Evolutionary conservation across 2,797 vertebrate species (phyloP).

Genomic region (Protonibea diacanthus): DNA sequence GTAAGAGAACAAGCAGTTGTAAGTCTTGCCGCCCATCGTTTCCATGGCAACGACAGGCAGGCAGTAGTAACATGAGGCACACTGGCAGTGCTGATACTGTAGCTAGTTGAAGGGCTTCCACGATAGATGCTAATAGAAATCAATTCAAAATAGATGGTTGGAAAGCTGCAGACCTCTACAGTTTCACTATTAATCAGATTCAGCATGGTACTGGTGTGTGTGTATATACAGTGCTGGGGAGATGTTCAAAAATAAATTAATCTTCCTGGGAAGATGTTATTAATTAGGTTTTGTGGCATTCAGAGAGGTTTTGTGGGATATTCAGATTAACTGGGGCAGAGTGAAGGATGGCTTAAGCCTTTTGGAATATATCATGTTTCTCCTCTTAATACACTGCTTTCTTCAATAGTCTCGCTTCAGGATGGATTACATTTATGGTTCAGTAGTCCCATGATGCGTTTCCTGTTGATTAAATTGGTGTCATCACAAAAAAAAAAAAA

Average conservation of each 20-base stretch:
- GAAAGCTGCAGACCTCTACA: conserved; percentile 16
- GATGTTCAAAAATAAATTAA: conserved; percentile 47
- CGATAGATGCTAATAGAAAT: conserved; percentile 26
- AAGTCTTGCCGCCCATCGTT: conserved; percentile 44
- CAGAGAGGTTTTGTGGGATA: conserved; percentile 39
- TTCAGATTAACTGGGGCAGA: conserved; percentile 44
- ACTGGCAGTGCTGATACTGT: conserved; percentile 13
- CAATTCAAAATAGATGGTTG: conserved; percentile 23
- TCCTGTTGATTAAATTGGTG: conserved; percentile 35
- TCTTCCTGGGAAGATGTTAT: conserved; percentile 48
- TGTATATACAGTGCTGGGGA: not conserved
- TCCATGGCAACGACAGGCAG: conserved; percentile 73
- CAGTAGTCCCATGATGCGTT: conserved; percentile 28
- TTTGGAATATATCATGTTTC: conserved; percentile 51
- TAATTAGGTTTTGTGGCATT: conserved; percentile 54
- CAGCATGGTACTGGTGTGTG: not conserved
- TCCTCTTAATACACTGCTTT: conserved; percentile 47
- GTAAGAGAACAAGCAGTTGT: conserved; percentile 83
- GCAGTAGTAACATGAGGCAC: conserved; percentile 53
- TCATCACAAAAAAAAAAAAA: conserved; percentile 18
- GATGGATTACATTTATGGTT: conserved; percentile 36
- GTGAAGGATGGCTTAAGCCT: conserved; percentile 51
- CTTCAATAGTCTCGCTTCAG: conserved; percentile 30
- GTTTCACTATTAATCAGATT: conserved; percentile 48
- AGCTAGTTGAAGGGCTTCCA: conserved; percentile 33